Base-by-base conservation (phyloP, 1,140 invertebrate genomes). In the Bradysia coprophila region DNA sequence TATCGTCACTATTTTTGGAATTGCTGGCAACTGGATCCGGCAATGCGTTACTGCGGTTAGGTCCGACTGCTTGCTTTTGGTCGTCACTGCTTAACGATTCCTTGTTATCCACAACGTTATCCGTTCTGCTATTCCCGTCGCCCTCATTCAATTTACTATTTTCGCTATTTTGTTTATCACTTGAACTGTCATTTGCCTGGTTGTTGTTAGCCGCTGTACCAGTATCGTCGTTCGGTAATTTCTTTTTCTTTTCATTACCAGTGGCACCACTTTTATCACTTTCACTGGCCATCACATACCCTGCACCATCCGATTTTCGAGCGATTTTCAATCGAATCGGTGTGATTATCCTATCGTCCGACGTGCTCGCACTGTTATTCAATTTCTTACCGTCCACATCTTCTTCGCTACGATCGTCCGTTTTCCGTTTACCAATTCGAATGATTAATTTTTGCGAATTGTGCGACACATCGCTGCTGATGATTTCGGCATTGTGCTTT, bases 301-400 rank as follows among this genome's bases (percentile, higher is more conserved):
- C 66, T 11, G 70, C 66, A 28, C 83, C 83, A 47, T 82, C 75
- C 18, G 79, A 73, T 48, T 78, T 81, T 28, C 83, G 69, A 1
- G 80, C 71, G 42, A 88, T 59, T 71, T 88, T 89, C 64, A 89
- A 73, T 41, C 79, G 71, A 43, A 89, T 82, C 1, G 83, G 82
- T 22, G 76, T 75, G 33, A 76, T 81, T 80, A 11, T 69, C 68
- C 44, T 73, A 70, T 45, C 73, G 66, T 44, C 73, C 11, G 21
- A 20, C 11, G 20, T 38, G 10, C 22, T 38, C 3, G 38, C 11
- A 41, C 18, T 15, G n/a, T 31, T 33, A 20, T 54, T 33, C 1
- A 50, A 47, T 38, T 55, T 53, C 4, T 52, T 47, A 45, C 41
- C 55, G 40, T 47, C 54, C 42, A 46, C 54, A 43, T 57, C 51